Evolutionary conservation across 2,888 invertebrate genomes (phyloP).

Genomic region (Rhagophthalmus giganteus): DNA sequence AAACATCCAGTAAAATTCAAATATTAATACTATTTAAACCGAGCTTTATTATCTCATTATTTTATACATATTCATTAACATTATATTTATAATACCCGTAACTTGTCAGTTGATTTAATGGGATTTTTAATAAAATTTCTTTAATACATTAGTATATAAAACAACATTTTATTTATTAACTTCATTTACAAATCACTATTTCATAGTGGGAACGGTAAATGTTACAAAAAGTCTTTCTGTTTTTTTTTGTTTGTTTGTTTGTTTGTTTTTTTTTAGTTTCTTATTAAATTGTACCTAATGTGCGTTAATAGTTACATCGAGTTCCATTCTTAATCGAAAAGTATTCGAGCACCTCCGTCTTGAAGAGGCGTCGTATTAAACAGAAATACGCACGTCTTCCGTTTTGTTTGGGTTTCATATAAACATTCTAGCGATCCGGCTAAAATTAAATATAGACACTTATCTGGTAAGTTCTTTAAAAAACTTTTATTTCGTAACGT

Average conservation of each 20-base stretch:
- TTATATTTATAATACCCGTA: conserved; percentile 55
- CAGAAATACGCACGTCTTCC: conserved; percentile 26
- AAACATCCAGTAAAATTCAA: conserved; percentile 39
- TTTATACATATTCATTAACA: conserved; percentile 53
- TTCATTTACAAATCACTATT: conserved; percentile 56
- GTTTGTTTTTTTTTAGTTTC: conserved; percentile 9
- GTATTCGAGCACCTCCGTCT: conserved; percentile 13
- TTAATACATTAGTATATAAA: conserved; percentile 55
- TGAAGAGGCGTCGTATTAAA: conserved; percentile 16
- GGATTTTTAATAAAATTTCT: conserved; percentile 54
- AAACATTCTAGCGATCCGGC: conserved; percentile 16
- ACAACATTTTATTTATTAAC: conserved; percentile 57
- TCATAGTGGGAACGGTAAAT: conserved; percentile 50
- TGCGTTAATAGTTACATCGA: conserved; percentile 45
- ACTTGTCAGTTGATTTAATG: conserved; percentile 49
- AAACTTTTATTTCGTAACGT: conserved; percentile 1
- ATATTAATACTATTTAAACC: conserved; percentile 34
- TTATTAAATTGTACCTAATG: conserved; percentile 49
- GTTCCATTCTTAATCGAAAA: conserved; percentile 21
- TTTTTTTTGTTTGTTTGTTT: conserved; percentile 42
- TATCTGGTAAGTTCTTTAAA: conserved; percentile 3
- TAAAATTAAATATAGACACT: conserved; percentile 10
- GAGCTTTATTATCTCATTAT: conserved; percentile 50
- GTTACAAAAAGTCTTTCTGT: conserved; percentile 50
- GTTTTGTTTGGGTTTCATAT: conserved; percentile 9